These are phyloP conservation scores for Telmatochromis sp. DNA, from an alignment of 2,113 vertebrate species.

Conservation along the genomic window DNA sequence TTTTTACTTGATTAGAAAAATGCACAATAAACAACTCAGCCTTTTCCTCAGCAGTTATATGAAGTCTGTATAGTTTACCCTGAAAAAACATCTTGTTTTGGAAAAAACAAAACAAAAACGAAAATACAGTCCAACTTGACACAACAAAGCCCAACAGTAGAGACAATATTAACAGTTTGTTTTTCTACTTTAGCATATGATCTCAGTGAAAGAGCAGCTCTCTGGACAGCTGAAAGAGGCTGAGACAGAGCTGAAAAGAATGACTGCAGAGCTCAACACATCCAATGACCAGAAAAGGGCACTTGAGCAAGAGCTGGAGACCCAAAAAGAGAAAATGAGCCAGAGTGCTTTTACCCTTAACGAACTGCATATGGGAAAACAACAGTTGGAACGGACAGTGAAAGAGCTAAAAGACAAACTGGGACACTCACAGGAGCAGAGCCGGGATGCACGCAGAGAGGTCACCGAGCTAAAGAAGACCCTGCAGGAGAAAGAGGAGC, in stretches of 20 bases:
- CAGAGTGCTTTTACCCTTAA: slow-evolving; percentile 78
- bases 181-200: slow-evolving; percentile 78
- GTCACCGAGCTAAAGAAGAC: slow-evolving; percentile 66
- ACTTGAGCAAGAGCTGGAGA: slow-evolving; percentile 71
- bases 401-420: slow-evolving; percentile 78
- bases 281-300: slow-evolving; percentile 70
- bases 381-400: slow-evolving; percentile 75
- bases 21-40: rapidly evolving
- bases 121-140: neutral
- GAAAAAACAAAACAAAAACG: neutral
- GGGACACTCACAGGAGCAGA: slow-evolving; percentile 67
- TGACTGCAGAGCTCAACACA: slow-evolving; percentile 70
- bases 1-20: neutral
- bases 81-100: neutral
- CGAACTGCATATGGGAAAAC: slow-evolving; percentile 79
- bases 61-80: neutral
- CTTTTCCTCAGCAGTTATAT: neutral
- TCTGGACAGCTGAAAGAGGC: slow-evolving; percentile 75
- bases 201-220: slow-evolving; percentile 86
- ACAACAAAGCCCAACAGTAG: neutral
- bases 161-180: neutral
- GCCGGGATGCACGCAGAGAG: slow-evolving; percentile 66
- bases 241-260: slow-evolving; percentile 59
- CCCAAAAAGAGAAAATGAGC: slow-evolving; percentile 76
- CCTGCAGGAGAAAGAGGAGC: slow-evolving; percentile 73